These are phyloP conservation scores for Otolemur garnettii DNA, from an alignment of 2,113 vertebrate species.

Conservation along the genomic window DNA sequence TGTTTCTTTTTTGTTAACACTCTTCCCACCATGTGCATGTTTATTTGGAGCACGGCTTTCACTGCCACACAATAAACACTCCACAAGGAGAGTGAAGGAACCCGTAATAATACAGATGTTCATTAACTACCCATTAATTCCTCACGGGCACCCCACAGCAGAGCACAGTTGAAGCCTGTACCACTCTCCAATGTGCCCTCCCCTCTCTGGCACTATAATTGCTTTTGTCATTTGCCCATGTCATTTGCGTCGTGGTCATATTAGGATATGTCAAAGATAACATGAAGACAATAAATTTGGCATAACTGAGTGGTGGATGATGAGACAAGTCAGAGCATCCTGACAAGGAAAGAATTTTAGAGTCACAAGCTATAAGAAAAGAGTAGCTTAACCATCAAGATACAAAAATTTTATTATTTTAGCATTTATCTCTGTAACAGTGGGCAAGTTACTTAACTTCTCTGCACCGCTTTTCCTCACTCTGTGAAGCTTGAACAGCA, in stretches of 20 bases:
- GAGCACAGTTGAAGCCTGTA: neutral
- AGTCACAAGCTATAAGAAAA: neutral
- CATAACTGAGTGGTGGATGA: neutral
- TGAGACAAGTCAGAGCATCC: neutral
- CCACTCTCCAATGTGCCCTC: neutral
- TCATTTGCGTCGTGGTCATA: neutral
- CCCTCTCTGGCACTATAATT: neutral
- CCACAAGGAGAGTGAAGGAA: neutral
- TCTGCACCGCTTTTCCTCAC: neutral
- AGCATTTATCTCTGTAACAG: neutral
- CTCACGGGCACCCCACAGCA: accelerated
- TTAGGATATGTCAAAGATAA: neutral
- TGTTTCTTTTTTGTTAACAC: neutral
- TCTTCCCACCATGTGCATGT: neutral
- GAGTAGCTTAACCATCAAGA: neutral
- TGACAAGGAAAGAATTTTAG: constrained; percentile 7
- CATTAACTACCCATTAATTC: neutral
- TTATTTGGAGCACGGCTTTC: neutral
- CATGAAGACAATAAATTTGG: neutral
- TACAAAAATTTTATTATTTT: neutral
- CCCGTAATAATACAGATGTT: neutral
- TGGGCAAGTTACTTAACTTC: neutral
- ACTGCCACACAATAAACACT: neutral
- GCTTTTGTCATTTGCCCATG: neutral
- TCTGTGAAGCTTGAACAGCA: neutral